These are phyloP conservation scores for Siderastrea siderea DNA, from an alignment of 92 coral and sea anemone species.

Conservation along the genomic window DNA sequence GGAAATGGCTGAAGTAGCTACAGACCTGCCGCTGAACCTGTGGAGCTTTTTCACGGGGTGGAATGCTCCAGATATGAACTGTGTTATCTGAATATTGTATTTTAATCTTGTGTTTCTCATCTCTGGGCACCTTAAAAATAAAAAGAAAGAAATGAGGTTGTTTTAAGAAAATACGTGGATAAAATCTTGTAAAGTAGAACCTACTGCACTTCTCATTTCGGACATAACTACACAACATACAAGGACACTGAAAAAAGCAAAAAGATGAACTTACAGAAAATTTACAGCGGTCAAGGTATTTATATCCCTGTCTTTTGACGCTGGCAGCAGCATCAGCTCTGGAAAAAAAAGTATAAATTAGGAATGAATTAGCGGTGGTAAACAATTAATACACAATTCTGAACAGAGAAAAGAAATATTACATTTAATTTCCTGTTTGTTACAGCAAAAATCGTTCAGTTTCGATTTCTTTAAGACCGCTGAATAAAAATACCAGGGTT, in stretches of 20 bases:
- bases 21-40: slow-evolving; percentile 92
- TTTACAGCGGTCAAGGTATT: slow-evolving; percentile 91
- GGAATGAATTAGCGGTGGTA: neutral
- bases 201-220: no score
- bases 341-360: neutral
- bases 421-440: no score
- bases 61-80: slow-evolving; percentile 92
- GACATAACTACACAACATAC: no score
- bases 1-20: neutral
- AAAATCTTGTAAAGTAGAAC: neutral
- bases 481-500: no score
- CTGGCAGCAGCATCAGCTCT: slow-evolving; percentile 97
- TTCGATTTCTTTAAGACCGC: no score
- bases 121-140: slow-evolving; percentile 83
- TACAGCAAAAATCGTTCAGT: no score
- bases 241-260: neutral
- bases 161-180: neutral
- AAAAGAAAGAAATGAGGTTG: neutral
- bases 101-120: slow-evolving; percentile 94
- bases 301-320: slow-evolving; percentile 91
- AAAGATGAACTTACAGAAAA: slow-evolving; percentile 80
- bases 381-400: neutral
- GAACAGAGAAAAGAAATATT: neutral
- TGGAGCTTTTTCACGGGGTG: slow-evolving; percentile 75
- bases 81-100: slow-evolving; percentile 96